Evolutionary conservation across 2,888 invertebrate species (phyloP).

Genomic region (Chymomyza caudatula): DNA sequence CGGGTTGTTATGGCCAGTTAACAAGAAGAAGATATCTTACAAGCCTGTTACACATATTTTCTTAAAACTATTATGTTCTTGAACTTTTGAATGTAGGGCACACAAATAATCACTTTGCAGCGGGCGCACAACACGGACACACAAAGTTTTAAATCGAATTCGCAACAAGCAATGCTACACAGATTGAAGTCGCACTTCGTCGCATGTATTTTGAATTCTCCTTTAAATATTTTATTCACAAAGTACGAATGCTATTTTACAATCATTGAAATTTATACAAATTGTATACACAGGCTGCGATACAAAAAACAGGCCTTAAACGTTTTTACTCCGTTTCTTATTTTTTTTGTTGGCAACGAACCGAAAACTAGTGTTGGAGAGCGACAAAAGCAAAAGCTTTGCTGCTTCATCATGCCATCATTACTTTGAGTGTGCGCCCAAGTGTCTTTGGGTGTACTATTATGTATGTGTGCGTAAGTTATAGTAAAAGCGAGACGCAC

Average conservation of each 20-base stretch:
- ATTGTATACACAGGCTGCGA: slow-evolving; percentile 24
- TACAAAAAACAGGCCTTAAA: neutral
- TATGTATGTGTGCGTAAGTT: slow-evolving; percentile 42
- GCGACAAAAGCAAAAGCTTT: slow-evolving; percentile 52
- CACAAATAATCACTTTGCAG: no score
- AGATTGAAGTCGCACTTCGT: slow-evolving; percentile 48
- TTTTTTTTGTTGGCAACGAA: neutral
- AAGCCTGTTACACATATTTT: no score
- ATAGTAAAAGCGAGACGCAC: slow-evolving; percentile 73
- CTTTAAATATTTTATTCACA: slow-evolving; percentile 70
- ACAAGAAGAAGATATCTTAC: no score
- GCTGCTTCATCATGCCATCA: slow-evolving; percentile 73
- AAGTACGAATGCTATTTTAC: slow-evolving; percentile 73
- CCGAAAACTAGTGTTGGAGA: neutral
- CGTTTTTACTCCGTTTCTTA: neutral
- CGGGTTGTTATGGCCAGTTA: no score
- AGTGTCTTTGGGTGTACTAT: slow-evolving; percentile 6
- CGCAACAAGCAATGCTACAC: slow-evolving; percentile 18
- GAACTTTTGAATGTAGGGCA: no score
- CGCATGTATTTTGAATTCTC: neutral
- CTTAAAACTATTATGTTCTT: no score
- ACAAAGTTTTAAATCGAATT: slow-evolving; percentile 12
- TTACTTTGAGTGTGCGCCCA: slow-evolving; percentile 48
- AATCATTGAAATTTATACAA: slow-evolving; percentile 73
- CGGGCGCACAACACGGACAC: neutral